Conservation (phyloP, 1,140 invertebrate genomes). For the Maconellicoccus hirsutus region DNA sequence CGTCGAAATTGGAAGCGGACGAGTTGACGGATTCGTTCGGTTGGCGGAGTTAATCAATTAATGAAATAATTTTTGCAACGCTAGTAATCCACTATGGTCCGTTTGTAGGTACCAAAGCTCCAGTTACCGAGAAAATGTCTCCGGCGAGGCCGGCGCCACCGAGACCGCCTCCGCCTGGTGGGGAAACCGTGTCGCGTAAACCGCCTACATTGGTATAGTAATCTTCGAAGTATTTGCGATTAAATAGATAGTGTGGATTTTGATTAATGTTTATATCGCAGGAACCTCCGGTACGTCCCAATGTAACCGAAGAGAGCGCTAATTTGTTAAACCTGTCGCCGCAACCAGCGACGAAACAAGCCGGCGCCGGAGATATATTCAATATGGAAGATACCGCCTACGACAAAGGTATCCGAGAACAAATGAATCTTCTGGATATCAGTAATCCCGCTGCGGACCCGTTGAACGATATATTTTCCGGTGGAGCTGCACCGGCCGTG, state of each 20-base stretch:
- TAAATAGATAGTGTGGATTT: too few relatives aligned
- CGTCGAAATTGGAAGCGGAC: conserved; percentile 67
- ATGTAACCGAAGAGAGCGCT: not conserved
- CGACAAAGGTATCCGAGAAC: not conserved
- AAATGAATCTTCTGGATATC: not conserved
- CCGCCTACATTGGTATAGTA: too few relatives aligned
- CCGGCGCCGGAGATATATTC: not conserved
- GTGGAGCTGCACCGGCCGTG: not conserved
- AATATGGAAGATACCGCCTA: not conserved
- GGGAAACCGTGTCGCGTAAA: not conserved
- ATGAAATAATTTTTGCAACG: not conserved
- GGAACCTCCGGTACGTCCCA: not conserved
- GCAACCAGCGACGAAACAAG: not conserved
- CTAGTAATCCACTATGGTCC: too few relatives aligned
- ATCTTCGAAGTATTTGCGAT: too few relatives aligned
- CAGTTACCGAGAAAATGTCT: not conserved
- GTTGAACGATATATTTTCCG: not conserved
- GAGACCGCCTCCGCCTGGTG: not conserved
- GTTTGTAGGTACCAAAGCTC: not conserved
- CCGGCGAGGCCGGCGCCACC: not conserved
- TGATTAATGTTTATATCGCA: not conserved
- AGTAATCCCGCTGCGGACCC: not conserved
- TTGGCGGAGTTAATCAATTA: too few relatives aligned
- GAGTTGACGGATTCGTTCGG: conserved; percentile 70
- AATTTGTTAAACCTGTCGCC: not conserved